Percentiles rank a stretch among this genome's conserved stretches.
These are phyloP conservation scores for Nibea albiflora DNA, from an alignment of 2,113 vertebrate genomes.

Conservation along the genomic window DNA sequence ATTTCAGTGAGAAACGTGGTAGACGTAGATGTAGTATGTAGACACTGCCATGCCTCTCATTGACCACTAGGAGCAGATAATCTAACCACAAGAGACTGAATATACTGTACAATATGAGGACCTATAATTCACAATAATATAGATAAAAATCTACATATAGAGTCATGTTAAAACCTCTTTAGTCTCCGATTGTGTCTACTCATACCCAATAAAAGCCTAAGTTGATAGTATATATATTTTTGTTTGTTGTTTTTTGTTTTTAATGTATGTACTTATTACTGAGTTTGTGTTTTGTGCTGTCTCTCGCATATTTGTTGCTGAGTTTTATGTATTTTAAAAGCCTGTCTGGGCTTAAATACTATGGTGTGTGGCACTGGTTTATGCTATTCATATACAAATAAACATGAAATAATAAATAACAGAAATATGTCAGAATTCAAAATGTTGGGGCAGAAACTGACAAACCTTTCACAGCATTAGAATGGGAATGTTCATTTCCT, in stretches of 20 bases:
- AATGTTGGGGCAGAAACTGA: not conserved
- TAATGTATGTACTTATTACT: no score
- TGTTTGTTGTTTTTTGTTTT: not conserved
- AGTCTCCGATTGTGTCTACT: not conserved
- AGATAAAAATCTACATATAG: not conserved
- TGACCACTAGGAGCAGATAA: constrained; percentile 3
- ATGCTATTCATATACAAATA: no score
- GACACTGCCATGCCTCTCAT: not conserved
- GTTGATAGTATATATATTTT: not conserved
- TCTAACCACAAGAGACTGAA: not conserved
- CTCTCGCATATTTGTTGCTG: no score
- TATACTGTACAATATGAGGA: not conserved
- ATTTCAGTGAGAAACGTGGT: not conserved
- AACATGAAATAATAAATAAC: not conserved
- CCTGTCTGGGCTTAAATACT: no score
- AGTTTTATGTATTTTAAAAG: no score
- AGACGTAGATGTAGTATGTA: not conserved
- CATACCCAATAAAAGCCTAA: not conserved
- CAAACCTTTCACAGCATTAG: not conserved
- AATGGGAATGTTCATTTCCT: not conserved
- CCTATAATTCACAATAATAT: not conserved
- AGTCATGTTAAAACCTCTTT: not conserved
- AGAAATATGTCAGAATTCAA: no score
- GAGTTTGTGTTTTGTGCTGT: no score
- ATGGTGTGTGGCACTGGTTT: no score